Percentiles rank a stretch among this genome's conserved stretches.
Evolutionary conservation across 2,797 vertebrate species (phyloP).

Genomic region (Diceros bicornis): DNA sequence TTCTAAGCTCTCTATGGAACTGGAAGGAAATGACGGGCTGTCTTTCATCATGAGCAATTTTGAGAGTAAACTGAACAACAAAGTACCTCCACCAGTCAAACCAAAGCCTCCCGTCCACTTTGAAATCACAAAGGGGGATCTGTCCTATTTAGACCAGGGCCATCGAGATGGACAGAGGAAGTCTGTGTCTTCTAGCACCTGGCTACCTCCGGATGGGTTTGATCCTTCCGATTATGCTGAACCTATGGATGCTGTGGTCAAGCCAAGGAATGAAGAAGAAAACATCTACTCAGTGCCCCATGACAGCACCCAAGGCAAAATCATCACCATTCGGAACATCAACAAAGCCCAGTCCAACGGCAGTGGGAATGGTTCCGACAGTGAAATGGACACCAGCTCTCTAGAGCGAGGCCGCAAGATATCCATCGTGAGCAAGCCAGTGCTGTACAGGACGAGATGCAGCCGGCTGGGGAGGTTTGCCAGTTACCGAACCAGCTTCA

Average conservation of each 20-base stretch:
- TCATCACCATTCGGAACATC: conserved; percentile 97
- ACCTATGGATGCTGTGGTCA: conserved; percentile 96
- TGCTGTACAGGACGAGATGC: conserved; percentile 95
- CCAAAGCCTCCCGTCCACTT: conserved; percentile 96
- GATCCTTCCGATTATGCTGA: conserved; percentile 98
- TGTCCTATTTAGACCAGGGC: conserved; percentile 93
- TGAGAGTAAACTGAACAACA: conserved; percentile 96
- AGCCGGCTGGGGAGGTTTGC: conserved; percentile 95
- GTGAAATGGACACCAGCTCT: conserved; percentile 96
- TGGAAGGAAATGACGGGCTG: conserved; percentile 94
- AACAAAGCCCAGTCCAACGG: conserved; percentile 97
- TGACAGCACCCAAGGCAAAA: conserved; percentile 99
- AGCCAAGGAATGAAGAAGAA: conserved; percentile 95
- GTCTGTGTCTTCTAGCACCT: conserved; percentile 93
- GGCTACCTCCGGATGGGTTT: conserved; percentile 94
- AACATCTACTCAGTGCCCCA: conserved; percentile 98
- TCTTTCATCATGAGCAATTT: conserved; percentile 93
- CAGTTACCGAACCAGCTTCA: conserved; percentile 96
- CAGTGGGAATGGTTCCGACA: conserved; percentile 96
- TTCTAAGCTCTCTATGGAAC: conserved; percentile 93
- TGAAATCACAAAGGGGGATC: conserved; percentile 93
- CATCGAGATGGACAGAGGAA: conserved; percentile 92
- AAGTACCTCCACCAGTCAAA: conserved; percentile 95
- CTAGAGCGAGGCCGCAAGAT: conserved; percentile 95
- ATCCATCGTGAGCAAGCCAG: conserved; percentile 93